A percentile compares a stretch with the other conserved stretches of the same genome.
Evolutionary conservation across 2,113 vertebrate species (phyloP).

Genomic region (Prinia subflava): DNA sequence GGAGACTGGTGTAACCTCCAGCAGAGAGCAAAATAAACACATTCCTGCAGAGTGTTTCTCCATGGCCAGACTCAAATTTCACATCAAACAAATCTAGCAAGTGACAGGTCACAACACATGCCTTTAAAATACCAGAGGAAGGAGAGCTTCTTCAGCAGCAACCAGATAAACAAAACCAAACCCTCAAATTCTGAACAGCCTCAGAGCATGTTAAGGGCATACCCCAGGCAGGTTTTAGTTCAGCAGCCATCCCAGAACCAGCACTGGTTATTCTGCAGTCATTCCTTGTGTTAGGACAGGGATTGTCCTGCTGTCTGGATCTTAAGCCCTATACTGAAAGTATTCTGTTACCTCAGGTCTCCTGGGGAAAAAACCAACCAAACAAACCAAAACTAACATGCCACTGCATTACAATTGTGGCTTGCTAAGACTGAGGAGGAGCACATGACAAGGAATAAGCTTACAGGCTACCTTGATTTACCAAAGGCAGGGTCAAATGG

Average conservation of each 20-base stretch:
- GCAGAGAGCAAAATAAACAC: slow-evolving; percentile 32
- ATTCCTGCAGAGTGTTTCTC: not conserved
- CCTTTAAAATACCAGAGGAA: not conserved
- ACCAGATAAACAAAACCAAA: not conserved
- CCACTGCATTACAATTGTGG: not conserved
- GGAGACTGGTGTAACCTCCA: not conserved
- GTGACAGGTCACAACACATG: not conserved
- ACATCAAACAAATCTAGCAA: slow-evolving; percentile 1
- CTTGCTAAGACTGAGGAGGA: not conserved
- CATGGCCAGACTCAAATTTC: not conserved
- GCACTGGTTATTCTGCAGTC: not conserved
- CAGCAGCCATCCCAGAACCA: not conserved
- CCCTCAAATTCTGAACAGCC: not conserved
- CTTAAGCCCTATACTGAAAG: not conserved
- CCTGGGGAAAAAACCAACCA: not conserved
- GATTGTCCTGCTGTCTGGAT: not conserved
- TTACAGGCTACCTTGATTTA: not conserved
- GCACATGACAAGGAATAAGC: not conserved
- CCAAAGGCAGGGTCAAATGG: not conserved
- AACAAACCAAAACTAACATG: not conserved
- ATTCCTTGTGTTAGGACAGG: not conserved
- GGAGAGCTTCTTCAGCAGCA: slow-evolving; percentile 33
- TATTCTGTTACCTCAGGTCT: not conserved
- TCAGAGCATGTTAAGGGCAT: not conserved
- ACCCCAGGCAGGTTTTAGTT: not conserved